Conservation (phyloP, 2,888 invertebrate genomes). For the Agonopterix heracliana region DNA sequence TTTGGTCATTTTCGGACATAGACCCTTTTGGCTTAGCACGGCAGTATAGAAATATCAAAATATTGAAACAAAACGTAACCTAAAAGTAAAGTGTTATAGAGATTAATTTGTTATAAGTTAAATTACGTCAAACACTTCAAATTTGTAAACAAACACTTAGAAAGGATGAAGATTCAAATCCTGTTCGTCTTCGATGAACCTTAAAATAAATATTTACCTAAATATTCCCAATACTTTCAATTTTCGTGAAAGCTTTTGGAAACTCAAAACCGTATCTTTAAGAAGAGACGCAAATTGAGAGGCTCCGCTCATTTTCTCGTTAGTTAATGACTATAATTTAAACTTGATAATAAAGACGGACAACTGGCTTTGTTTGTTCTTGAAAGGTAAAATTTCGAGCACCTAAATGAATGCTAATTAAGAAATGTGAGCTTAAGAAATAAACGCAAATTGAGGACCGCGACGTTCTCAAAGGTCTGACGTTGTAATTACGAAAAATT, state of each 20-base stretch:
- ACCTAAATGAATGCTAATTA: slow-evolving; percentile 59
- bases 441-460: slow-evolving; percentile 42
- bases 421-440: slow-evolving; percentile 54
- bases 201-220: slow-evolving; percentile 1
- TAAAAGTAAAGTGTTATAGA: too few species aligned
- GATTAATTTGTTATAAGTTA: too few species aligned
- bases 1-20: too few species aligned
- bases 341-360: slow-evolving; percentile 69
- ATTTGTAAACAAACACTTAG: too few species aligned
- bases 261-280: slow-evolving; percentile 45
- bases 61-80: too few species aligned
- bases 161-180: too few species aligned
- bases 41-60: too few species aligned
- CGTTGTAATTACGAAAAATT: slow-evolving; percentile 33
- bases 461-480: slow-evolving; percentile 37
- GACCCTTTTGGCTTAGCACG: too few species aligned
- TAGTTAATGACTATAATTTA: slow-evolving; percentile 68
- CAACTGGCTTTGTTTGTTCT: slow-evolving; percentile 61
- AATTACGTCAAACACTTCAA: too few species aligned
- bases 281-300: slow-evolving; percentile 50
- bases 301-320: slow-evolving; percentile 51
- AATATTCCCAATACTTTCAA: slow-evolving; percentile 16
- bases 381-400: slow-evolving; percentile 61
- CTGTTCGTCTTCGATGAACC: too few species aligned
- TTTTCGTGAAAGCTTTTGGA: slow-evolving; percentile 37